phyloP scores from a whole-genome alignment of 2,888 invertebrate species.

The Drosophila histrio region DNA sequence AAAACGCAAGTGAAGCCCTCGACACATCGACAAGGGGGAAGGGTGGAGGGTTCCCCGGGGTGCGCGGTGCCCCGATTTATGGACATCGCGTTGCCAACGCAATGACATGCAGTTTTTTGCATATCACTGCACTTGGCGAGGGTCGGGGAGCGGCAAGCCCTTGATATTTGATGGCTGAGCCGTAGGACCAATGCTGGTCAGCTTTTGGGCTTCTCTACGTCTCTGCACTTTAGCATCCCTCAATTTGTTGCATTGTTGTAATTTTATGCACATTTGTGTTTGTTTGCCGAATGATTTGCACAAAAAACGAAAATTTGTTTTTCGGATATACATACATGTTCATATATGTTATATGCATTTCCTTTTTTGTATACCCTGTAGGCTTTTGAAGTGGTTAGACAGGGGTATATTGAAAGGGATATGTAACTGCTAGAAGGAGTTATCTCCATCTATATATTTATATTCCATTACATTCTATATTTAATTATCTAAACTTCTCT shows the following conservation, averaged over 20 bases:
- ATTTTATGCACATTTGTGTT: conserved; percentile 79
- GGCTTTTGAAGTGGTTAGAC: background rate
- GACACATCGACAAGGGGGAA: background rate
- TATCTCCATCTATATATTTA: no score
- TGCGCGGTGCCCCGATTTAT: conserved; percentile 15
- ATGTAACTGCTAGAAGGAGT: background rate
- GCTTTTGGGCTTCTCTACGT: background rate
- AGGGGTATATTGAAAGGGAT: no score
- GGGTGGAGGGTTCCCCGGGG: conserved; percentile 2
- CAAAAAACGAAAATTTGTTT: conserved; percentile 71
- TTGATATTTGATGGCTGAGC: conserved; percentile 50
- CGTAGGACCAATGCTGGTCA: conserved; percentile 17
- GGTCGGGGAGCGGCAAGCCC: conserved; percentile 25
- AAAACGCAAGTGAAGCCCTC: conserved; percentile 53
- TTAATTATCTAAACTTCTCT: no score
- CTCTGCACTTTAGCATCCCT: conserved; percentile 62
- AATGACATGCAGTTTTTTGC: conserved; percentile 78
- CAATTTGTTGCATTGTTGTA: conserved; percentile 77
- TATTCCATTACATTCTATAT: no score
- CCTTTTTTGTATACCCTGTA: conserved; percentile 12
- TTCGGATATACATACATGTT: conserved; percentile 56
- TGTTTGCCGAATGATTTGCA: conserved; percentile 79
- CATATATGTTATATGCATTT: conserved; percentile 6
- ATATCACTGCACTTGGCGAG: conserved; percentile 71
- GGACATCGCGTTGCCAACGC: conserved; percentile 64